Percentiles rank a stretch among this genome's conserved stretches.
Conservation (phyloP, 2,113 vertebrate species). For the Centrocercus urophasianus region DNA sequence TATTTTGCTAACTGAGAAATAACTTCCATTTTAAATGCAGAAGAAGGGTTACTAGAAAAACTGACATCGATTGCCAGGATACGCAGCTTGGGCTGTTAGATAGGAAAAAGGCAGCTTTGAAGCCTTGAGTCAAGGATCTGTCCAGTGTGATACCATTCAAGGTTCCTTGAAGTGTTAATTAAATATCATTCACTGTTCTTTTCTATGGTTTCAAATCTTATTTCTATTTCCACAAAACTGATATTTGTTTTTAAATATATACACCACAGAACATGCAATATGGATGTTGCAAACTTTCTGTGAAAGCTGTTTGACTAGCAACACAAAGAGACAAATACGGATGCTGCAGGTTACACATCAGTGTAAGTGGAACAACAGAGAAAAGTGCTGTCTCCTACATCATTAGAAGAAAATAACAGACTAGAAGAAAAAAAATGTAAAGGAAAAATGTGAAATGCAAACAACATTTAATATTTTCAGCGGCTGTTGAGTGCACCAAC, state of each 20-base stretch:
- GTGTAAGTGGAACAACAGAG: background rate
- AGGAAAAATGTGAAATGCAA: background rate
- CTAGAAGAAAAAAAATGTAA: background rate
- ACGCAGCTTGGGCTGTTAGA: background rate
- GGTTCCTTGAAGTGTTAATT: background rate
- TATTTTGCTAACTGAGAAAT: background rate
- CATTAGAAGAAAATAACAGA: background rate
- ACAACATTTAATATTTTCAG: background rate
- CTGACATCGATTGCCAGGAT: background rate
- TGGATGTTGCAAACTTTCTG: background rate
- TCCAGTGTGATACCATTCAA: background rate
- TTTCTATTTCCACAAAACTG: background rate
- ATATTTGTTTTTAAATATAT: background rate
- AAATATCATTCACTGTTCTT: background rate
- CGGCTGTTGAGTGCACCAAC: background rate
- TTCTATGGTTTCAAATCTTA: background rate
- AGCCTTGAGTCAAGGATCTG: background rate
- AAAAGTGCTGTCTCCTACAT: background rate
- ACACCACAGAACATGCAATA: background rate
- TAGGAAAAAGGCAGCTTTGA: background rate
- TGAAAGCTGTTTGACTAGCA: background rate
- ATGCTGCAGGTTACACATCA: background rate
- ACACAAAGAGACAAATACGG: background rate
- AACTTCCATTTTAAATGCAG: background rate
- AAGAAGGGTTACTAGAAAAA: background rate